Conservation (phyloP, 2,888 invertebrate species). For the Drosophila kuntzei region DNA sequence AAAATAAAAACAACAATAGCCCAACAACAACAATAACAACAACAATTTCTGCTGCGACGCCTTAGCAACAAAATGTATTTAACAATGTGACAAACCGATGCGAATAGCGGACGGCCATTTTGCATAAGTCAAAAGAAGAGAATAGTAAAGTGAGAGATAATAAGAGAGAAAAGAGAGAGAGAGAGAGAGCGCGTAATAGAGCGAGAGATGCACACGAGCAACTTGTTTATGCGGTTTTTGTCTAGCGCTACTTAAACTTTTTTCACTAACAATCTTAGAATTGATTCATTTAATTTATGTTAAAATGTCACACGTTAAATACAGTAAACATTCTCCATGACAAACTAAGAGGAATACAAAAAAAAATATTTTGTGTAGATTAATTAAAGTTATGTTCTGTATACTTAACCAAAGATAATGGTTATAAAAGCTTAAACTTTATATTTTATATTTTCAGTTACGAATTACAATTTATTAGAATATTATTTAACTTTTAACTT, state of each 20-base stretch:
- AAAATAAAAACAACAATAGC: slow-evolving; percentile 21
- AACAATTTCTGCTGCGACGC: slow-evolving; percentile 28
- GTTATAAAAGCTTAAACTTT: too few species aligned
- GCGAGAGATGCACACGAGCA: slow-evolving; percentile 9
- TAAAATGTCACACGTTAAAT: background rate
- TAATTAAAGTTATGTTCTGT: too few species aligned
- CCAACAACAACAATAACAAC: slow-evolving; percentile 16
- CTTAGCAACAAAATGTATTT: slow-evolving; percentile 54
- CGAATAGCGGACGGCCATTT: slow-evolving; percentile 48
- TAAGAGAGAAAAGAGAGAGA: background rate
- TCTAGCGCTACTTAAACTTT: slow-evolving; percentile 11
- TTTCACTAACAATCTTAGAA: background rate
- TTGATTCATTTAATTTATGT: slow-evolving; percentile 16
- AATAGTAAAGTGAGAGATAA: background rate
- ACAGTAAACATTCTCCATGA: background rate
- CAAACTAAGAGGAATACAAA: background rate
- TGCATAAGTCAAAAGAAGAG: slow-evolving; percentile 26
- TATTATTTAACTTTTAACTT: too few species aligned
- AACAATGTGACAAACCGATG: slow-evolving; percentile 31
- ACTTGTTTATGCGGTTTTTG: slow-evolving; percentile 16
- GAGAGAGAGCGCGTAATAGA: background rate
- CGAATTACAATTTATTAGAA: too few species aligned
- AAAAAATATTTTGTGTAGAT: too few species aligned
- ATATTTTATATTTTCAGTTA: too few species aligned
- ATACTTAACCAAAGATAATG: too few species aligned